Percentiles rank a stretch among this genome's conserved stretches.
Evolutionary conservation across 23 tunicate genomes (phyloP).

Genomic region (Trididemnum nubilum): DNA sequence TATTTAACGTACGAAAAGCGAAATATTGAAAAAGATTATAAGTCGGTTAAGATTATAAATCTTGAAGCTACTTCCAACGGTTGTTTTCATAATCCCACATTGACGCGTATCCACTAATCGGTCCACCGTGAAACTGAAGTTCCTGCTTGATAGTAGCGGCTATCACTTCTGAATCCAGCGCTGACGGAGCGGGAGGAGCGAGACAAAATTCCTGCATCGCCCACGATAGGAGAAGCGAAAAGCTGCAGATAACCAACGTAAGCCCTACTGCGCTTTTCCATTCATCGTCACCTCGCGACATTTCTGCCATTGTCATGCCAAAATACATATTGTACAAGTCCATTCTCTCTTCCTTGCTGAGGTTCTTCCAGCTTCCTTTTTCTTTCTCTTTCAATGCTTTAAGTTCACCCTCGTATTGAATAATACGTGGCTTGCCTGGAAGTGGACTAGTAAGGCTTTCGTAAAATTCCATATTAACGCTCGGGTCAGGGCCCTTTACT

Average conservation of each 20-base stretch:
- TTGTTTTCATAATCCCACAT: constrained; percentile 96
- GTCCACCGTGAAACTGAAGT: constrained; percentile 51
- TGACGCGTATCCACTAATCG: constrained; percentile 78
- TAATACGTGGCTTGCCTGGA: constrained; percentile 57
- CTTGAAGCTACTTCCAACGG: constrained; percentile 96
- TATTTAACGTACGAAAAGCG: too few relatives aligned
- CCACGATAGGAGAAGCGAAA: constrained; percentile 30
- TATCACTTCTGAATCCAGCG: constrained; percentile 59
- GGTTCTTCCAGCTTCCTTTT: constrained; percentile 71
- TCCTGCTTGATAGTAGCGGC: constrained; percentile 49
- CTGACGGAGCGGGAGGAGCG: constrained; percentile 41
- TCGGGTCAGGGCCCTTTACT: constrained; percentile 51
- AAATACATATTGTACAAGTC: constrained; percentile 85
- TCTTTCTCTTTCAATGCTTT: constrained; percentile 80
- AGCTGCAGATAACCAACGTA: constrained; percentile 11
- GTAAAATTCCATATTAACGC: constrained; percentile 49
- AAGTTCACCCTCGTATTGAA: constrained; percentile 56
- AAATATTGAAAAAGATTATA: too few relatives aligned
- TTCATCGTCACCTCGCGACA: constrained; percentile 56
- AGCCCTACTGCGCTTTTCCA: constrained; percentile 67
- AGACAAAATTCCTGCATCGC: constrained; percentile 40
- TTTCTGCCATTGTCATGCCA: constrained; percentile 85
- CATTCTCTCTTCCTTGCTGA: constrained; percentile 71
- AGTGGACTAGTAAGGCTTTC: constrained; percentile 76
- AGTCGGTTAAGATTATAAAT: too few relatives aligned